Evolutionary conservation across 2,888 invertebrate genomes (phyloP), one percentile per base, ranked within the genome.

Genomic region (Ormyrus rosae): DNA sequence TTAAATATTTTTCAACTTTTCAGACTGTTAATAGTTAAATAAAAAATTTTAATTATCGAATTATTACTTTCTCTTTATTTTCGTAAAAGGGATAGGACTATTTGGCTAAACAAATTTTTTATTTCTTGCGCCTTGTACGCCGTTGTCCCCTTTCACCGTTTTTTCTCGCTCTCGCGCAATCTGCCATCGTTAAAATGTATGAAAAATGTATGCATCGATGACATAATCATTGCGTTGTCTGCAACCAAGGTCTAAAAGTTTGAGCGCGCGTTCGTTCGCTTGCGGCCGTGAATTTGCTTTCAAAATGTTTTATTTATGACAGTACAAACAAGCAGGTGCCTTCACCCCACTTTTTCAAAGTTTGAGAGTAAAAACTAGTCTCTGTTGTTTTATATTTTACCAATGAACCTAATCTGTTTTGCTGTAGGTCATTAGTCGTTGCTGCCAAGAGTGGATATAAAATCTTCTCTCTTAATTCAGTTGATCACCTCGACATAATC

Each of bases 381-480:
- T 55, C 55, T 68, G 50, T 53, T 34, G 34, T 34, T 34, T 34
- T 34, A 34, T 34, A 34, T 34, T 48, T 74, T 67, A 48, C n/a
- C 13, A 6, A 10, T 65, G n/a, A 65, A 5, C 50, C 13, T 19
- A n/a, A 10, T 19, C 19, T 56, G 46, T 53, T 34, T 10, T 51
- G 5, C 19, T 46, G 6, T 56, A 97, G 97, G 91, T 98, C 98
- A 34, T 92, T 99, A 90, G 96, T 98, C 84, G 97, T 98, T 86
- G 99, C 98, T 85, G 96, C 97, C 86, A 96, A 95, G 91, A 94
- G 94, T 86, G 98, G 98, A 63, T 99, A 97, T 92, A 95, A 95
- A 90, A 93, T 99, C 84, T 98, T 96, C 91, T 95, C 97, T 51
- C 92, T 99, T 83, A 95, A 94, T 81, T 94, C 94, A 8, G 94